Evolutionary conservation across 2,113 vertebrate species (phyloP).

Genomic region (Orthonyx spaldingii): DNA sequence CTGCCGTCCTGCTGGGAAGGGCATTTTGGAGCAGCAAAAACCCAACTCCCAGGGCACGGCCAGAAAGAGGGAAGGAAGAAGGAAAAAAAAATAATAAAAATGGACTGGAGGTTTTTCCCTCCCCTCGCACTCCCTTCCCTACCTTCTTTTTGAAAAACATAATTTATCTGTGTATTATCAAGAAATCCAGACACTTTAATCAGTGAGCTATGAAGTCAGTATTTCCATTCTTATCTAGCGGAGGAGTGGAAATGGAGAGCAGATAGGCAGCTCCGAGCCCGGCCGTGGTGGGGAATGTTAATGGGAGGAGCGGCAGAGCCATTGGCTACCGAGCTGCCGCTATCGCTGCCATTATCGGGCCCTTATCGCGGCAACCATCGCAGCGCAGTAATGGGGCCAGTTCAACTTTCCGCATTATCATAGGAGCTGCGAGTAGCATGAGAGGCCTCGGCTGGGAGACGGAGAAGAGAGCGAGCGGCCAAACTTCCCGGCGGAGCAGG

Average conservation of each 20-base stretch:
- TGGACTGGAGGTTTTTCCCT: slow-evolving; percentile 61
- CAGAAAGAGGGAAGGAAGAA: slow-evolving; percentile 58
- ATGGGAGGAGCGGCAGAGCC: slow-evolving; percentile 86
- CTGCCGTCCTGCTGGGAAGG: background rate
- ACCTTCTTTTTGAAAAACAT: slow-evolving; percentile 93
- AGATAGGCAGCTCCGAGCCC: slow-evolving; percentile 92
- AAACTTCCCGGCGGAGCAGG: background rate
- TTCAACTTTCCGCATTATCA: slow-evolving; percentile 99
- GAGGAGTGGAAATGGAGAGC: slow-evolving; percentile 99
- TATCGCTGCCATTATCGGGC: slow-evolving; percentile 93
- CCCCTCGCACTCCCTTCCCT: slow-evolving; percentile 71
- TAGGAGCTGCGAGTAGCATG: slow-evolving; percentile 91
- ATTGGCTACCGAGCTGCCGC: slow-evolving; percentile 88
- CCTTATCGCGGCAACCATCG: slow-evolving; percentile 92
- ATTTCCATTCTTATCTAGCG: slow-evolving; percentile 99
- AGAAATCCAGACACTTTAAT: slow-evolving; percentile 99
- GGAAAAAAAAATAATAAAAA: slow-evolving; percentile 39
- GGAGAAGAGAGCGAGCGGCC: slow-evolving; percentile 60
- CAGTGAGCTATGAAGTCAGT: slow-evolving; percentile 99
- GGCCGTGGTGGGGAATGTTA: slow-evolving; percentile 99
- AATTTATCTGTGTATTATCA: slow-evolving; percentile 99
- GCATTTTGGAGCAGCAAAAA: background rate
- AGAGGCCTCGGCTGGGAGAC: slow-evolving; percentile 85
- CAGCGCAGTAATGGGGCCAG: slow-evolving; percentile 98
- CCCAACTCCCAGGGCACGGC: background rate